phyloP scores from a whole-genome alignment of 1,140 invertebrate genomes.

The Eumaeus atala region DNA sequence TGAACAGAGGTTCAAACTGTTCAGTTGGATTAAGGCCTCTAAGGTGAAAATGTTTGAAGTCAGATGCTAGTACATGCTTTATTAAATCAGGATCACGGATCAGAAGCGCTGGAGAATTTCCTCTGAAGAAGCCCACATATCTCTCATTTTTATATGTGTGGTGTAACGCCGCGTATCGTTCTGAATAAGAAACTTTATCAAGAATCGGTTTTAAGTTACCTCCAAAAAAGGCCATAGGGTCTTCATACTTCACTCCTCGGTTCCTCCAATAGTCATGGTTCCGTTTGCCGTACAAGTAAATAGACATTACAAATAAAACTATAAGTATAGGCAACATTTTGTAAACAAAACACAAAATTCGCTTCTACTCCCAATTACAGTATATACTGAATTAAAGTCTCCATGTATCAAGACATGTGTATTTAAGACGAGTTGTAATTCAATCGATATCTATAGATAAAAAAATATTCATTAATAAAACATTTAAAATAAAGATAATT shows the following conservation, averaged over 20 bases:
- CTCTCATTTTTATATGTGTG: not conserved
- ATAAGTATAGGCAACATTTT: not conserved
- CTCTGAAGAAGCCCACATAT: constrained; percentile 25
- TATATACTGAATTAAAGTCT: no score
- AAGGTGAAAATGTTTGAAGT: constrained; percentile 70
- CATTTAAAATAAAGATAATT: no score
- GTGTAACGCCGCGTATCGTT: constrained; percentile 7
- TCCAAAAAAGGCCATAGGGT: constrained; percentile 31
- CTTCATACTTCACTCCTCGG: constrained; percentile 12
- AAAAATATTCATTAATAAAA: no score
- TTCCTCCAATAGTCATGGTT: constrained; percentile 20
- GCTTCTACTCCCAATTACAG: no score
- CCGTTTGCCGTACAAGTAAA: constrained; percentile 12
- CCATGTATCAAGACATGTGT: no score
- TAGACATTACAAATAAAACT: not conserved
- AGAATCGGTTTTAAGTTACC: constrained; percentile 23
- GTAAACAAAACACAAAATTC: no score
- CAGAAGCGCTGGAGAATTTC: constrained; percentile 29
- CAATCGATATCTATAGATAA: no score
- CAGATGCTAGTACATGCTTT: constrained; percentile 71
- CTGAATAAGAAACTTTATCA: constrained; percentile 19
- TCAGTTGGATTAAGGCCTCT: constrained; percentile 24
- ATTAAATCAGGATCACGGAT: constrained; percentile 73
- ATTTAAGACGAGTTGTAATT: no score
- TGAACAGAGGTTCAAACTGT: no score